phyloP scores from a whole-genome alignment of 2,113 vertebrate genomes.

The Poeciliopsis retropinna region DNA sequence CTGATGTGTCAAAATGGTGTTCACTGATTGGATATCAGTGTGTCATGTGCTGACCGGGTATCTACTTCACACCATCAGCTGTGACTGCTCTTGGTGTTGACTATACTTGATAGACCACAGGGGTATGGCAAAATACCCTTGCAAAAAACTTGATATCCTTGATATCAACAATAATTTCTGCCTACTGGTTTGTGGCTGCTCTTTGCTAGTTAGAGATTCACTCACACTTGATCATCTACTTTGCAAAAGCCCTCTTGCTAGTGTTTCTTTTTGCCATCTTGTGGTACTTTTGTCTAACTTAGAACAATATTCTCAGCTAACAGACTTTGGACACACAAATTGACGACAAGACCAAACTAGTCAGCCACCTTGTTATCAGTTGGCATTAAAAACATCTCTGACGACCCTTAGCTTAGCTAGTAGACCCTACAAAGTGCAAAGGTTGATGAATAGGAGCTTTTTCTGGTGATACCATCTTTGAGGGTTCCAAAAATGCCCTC shows the following conservation, averaged over 20 bases:
- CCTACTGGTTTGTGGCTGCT: background rate
- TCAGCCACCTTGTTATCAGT: too few relatives aligned
- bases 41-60: conserved; percentile 64
- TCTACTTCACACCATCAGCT: conserved; percentile 70
- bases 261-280: background rate
- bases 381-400: too few relatives aligned
- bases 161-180: background rate
- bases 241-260: too few relatives aligned
- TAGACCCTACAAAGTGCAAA: too few relatives aligned
- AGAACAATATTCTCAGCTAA: background rate
- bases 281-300: too few relatives aligned
- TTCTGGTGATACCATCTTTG: background rate
- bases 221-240: background rate
- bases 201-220: background rate
- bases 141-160: background rate
- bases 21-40: conserved; percentile 63
- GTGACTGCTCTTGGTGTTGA: conserved; percentile 55
- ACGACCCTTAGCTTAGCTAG: too few relatives aligned
- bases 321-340: too few relatives aligned
- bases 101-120: conserved; percentile 44
- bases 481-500: background rate
- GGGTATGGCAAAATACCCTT: background rate
- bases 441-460: background rate
- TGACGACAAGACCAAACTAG: too few relatives aligned
- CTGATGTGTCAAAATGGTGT: conserved; percentile 71